phyloP scores from a whole-genome alignment of 2,113 vertebrate species.

The Cairina moschata region DNA sequence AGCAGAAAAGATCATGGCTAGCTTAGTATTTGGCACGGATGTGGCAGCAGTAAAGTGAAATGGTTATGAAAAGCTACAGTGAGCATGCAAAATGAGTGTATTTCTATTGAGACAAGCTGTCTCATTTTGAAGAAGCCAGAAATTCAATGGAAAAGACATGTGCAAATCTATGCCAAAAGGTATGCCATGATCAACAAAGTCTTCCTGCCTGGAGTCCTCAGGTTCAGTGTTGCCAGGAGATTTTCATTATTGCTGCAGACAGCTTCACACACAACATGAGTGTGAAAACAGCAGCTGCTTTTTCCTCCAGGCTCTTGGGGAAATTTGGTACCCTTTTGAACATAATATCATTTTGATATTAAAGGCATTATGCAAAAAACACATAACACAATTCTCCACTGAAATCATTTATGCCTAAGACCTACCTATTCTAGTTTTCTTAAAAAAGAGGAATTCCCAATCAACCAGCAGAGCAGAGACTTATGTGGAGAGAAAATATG shows the following conservation, averaged over 20 bases:
- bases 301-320: background rate
- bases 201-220: slow-evolving; percentile 28
- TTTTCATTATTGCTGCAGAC: background rate
- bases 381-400: background rate
- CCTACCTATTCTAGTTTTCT: background rate
- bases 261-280: background rate
- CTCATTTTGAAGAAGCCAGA: slow-evolving; percentile 8
- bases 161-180: background rate
- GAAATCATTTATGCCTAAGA: background rate
- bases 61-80: background rate
- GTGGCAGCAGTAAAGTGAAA: background rate
- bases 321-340: background rate
- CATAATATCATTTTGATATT: background rate
- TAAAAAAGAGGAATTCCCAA: background rate
- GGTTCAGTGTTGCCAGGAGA: background rate
- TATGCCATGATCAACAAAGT: slow-evolving; percentile 12
- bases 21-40: background rate
- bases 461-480: background rate
- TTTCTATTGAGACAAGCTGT: slow-evolving; percentile 1
- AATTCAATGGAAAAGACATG: background rate
- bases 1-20: background rate
- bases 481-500: background rate
- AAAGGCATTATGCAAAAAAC: background rate
- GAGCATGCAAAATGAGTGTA: background rate
- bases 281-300: background rate